Evolutionary conservation across 2,888 invertebrate species (phyloP), one percentile per base, ranked within the genome.

Genomic region (Auanema sp.): DNA sequence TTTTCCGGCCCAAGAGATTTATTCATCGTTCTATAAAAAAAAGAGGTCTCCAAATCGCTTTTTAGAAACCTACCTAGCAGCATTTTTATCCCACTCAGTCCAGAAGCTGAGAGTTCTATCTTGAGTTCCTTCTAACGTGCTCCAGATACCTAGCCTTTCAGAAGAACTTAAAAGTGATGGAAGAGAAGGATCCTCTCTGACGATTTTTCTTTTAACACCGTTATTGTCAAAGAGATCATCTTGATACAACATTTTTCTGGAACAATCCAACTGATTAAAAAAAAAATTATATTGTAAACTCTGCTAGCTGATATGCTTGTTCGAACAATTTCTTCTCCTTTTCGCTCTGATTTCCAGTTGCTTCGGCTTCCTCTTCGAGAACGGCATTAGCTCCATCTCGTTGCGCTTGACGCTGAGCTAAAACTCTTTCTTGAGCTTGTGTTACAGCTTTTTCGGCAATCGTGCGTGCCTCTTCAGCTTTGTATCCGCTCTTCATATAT

Each of bases 1-100:
- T 96, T 97, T 10, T 88, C 68, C 21, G 80, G 80, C 14, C 81
- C 81, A 51, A 79, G 66, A 0, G 69, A 69, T 40, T 70, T 52
- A 60, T 80, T 81, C 16, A 65, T 63, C 12, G 77, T 66, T 23
- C 71, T 75, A 53, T 33, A 66, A 59, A 53, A 50, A 33, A 43
- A 50, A 0, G 8, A 25, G 41, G 18, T 50, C 52, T 5, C 8
- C 21, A 47, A 6, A 16, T 47, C 5, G 5, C 47, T 47, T 47
- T 3, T 5, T 47, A 5, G 47, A 21, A 5, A 47, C 61, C 33
- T 50, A 72, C 70, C 25, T 23, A 16, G 75, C 74, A 3, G 70
- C 73, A 53, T 69, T 59, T 33, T 56, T 50, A 51, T 78, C 72
- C 70, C 75, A 71, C n/a, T 72, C 60, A 16, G 62, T 60, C 78